Percentiles rank a stretch among this genome's conserved stretches.
phyloP scores from a whole-genome alignment of 2,113 vertebrate genomes.

The human region DNA sequence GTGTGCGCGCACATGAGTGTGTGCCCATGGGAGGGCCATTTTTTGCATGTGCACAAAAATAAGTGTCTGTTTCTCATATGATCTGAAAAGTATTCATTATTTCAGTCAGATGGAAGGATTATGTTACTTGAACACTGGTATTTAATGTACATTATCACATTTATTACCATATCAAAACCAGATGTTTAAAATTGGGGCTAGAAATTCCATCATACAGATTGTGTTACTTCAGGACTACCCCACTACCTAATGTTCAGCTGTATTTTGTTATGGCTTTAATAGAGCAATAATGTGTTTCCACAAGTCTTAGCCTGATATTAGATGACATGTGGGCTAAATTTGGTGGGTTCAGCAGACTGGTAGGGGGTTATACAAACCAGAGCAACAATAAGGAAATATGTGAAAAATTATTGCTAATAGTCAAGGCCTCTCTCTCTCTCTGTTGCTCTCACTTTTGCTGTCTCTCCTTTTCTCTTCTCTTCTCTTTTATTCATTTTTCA shows the following conservation, averaged over 20 bases:
- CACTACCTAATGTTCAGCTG: slow-evolving; percentile 62
- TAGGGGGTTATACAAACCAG: slow-evolving; percentile 74
- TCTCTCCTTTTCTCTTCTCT: neutral
- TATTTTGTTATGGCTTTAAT: slow-evolving; percentile 59
- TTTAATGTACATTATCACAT: slow-evolving; percentile 63
- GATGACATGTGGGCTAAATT: slow-evolving; percentile 66
- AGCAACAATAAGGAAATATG: slow-evolving; percentile 70
- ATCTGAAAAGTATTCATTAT: slow-evolving; percentile 51
- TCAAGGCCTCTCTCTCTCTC: neutral
- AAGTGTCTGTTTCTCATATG: neutral
- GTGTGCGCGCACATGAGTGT: too few species aligned
- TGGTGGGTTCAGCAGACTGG: slow-evolving; percentile 63
- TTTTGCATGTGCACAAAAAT: neutral
- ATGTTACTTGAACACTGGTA: slow-evolving; percentile 60
- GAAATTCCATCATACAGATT: slow-evolving; percentile 66
- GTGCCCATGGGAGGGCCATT: neutral
- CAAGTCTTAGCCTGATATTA: slow-evolving; percentile 66
- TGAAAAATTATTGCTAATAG: slow-evolving; percentile 59
- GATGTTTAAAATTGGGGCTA: slow-evolving; percentile 69
- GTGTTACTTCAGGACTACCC: slow-evolving; percentile 39
- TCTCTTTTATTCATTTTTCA: neutral
- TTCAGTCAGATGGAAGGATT: slow-evolving; percentile 52
- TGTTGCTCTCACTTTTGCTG: neutral
- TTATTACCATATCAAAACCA: slow-evolving; percentile 57
- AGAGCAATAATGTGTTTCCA: slow-evolving; percentile 63